phyloP scores from a whole-genome alignment of 2,888 invertebrate species.

The Meloe dianella region DNA sequence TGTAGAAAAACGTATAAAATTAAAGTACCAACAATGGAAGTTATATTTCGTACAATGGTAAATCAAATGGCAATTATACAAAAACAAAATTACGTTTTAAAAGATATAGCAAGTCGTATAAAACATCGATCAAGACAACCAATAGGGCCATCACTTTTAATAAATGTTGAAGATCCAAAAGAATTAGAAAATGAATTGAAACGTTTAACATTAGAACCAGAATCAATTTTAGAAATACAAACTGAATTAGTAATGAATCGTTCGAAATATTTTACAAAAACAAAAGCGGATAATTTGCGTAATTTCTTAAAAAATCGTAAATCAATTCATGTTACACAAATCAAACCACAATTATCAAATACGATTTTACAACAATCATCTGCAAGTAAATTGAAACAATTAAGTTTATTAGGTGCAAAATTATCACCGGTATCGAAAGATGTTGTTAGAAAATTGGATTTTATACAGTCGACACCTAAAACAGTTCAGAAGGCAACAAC shows the following conservation, averaged over 20 bases:
- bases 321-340: conserved; percentile 62
- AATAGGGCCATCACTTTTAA: conserved; percentile 56
- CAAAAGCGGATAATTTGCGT: conserved; percentile 63
- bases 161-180: conserved; percentile 56
- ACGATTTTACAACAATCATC: conserved; percentile 45
- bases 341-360: conserved; percentile 58
- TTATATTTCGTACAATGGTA: conserved; percentile 79
- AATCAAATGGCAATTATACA: conserved; percentile 73
- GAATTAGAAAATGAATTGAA: conserved; percentile 57
- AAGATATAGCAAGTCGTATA: conserved; percentile 52
- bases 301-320: conserved; percentile 63
- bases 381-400: conserved; percentile 34
- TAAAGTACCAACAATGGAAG: conserved; percentile 75
- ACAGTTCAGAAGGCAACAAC: conserved; percentile 6
- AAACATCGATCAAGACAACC: conserved; percentile 58
- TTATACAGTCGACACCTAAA: conserved; percentile 46
- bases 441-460: conserved; percentile 38
- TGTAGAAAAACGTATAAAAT: conserved; percentile 59
- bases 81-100: conserved; percentile 60
- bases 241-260: conserved; percentile 51
- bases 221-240: conserved; percentile 58
- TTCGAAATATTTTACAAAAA: conserved; percentile 56
- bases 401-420: conserved; percentile 37
- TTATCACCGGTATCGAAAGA: conserved; percentile 39
- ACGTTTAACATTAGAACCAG: conserved; percentile 63